Evolutionary conservation across 2,113 vertebrate genomes (phyloP).

Genomic region (Macrotis lagotis): DNA sequence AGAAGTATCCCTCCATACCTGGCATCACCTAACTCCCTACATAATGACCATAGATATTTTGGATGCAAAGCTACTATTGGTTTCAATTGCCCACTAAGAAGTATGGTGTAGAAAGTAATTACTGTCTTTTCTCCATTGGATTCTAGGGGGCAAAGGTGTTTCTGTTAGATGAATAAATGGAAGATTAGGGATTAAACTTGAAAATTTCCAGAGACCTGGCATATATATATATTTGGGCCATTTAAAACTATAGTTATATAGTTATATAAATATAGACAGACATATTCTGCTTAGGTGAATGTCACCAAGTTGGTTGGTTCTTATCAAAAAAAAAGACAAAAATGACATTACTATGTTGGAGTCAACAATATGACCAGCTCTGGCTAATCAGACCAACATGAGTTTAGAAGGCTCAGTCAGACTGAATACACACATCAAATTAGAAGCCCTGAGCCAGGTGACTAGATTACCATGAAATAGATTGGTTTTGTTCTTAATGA

Average conservation of each 20-base stretch:
- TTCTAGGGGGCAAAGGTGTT: background rate
- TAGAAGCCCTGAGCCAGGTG: background rate
- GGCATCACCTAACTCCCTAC: background rate
- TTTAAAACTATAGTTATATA: background rate
- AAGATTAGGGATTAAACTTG: background rate
- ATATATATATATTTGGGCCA: background rate
- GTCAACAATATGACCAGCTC: background rate
- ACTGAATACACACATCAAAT: background rate
- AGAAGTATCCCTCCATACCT: background rate
- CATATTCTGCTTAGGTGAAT: background rate
- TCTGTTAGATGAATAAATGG: background rate
- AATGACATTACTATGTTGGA: background rate
- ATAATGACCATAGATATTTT: background rate
- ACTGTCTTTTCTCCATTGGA: background rate
- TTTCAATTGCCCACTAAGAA: background rate
- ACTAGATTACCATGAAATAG: slow-evolving; percentile 47
- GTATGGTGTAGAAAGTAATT: background rate
- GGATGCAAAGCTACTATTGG: background rate
- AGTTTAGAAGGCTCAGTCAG: background rate
- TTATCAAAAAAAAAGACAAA: background rate
- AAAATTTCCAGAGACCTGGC: background rate
- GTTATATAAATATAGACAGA: background rate
- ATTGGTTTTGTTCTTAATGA: slow-evolving; percentile 26
- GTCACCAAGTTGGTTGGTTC: background rate
- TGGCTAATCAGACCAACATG: background rate